phyloP scores from a whole-genome alignment of 2,113 vertebrate species.

The Furnarius figulus region DNA sequence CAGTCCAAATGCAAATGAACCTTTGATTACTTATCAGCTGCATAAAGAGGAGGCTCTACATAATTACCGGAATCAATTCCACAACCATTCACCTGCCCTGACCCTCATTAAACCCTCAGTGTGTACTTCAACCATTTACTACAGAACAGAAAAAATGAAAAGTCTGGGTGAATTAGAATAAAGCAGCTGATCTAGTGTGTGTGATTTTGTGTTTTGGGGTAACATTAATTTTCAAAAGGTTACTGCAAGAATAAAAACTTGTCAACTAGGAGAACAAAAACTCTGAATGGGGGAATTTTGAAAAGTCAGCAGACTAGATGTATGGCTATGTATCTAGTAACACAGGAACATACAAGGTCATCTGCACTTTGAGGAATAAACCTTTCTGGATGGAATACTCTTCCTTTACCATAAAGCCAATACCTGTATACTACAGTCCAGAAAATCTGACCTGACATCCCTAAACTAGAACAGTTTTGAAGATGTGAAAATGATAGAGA shows the following conservation, averaged over 20 bases:
- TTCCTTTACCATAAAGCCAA: not conserved
- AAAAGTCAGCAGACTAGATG: not conserved
- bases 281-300: not conserved
- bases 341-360: not conserved
- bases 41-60: not conserved
- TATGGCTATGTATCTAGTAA: not conserved
- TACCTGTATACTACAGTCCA: not conserved
- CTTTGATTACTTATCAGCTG: not conserved
- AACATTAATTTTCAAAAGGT: not conserved
- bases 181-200: not conserved
- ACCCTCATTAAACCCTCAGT: not conserved
- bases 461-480: not conserved
- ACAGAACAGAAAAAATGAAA: not conserved
- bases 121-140: not conserved
- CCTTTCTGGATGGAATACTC: not conserved
- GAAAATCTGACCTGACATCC: not conserved
- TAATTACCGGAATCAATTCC: not conserved
- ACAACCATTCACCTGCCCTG: not conserved
- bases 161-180: not conserved
- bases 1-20: not conserved
- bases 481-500: not conserved
- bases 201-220: accelerated
- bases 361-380: not conserved
- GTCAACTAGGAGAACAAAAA: not conserved
- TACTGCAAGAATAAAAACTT: not conserved